Base-by-base conservation (phyloP, 1,140 invertebrate genomes). In the Papilio xuthus region DNA sequence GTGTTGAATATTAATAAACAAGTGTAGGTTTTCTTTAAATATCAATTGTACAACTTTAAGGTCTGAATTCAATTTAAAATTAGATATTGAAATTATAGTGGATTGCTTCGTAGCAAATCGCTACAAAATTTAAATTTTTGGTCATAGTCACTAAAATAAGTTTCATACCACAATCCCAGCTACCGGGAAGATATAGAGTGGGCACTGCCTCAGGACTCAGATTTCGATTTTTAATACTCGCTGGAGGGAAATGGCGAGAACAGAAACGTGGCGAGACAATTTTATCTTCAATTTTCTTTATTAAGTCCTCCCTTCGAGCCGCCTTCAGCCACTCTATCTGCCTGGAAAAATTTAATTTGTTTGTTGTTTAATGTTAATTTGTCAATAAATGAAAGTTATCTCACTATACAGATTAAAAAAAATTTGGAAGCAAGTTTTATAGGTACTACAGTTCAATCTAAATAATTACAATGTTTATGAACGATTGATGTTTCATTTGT, bases 281-380 rank as follows among this genome's bases (percentile, higher is more conserved):
- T 53, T 85, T 87, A 2, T 85, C 84, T 28, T 83, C 77, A 28
- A 83, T 83, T 26, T 86, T 86, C 26, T 85, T 82, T 8, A 91
- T 26, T 18, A 91, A 75, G 32, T 93, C 90, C 18, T 88, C 85
- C 53, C 90, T 85, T 1, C 85, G 84, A 28, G 86, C 88, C 37
- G 89, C 87, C 80, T 85, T 83, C 9, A 93, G 80, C 92, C 92
- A 93, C 82, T 85, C 81, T 41, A 86, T 81, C 74, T 90, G 88
- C 7, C 91, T 93, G 71, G 47, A 81, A 86, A 79, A 53, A 72
- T 4, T 1, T 4, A 4, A 28, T 53, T 53, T 50, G 7, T 6
- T 50, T 50, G 3, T 9, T 20, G 18, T 37, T 37, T 37, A 9
- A 20, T 20, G n/a, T n/a, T 9, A 53, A 53, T 47, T 47, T 15